Percentiles rank a stretch among this genome's conserved stretches.
Evolutionary conservation across 2,888 invertebrate species (phyloP).

Genomic region (Amphipoea lucens): DNA sequence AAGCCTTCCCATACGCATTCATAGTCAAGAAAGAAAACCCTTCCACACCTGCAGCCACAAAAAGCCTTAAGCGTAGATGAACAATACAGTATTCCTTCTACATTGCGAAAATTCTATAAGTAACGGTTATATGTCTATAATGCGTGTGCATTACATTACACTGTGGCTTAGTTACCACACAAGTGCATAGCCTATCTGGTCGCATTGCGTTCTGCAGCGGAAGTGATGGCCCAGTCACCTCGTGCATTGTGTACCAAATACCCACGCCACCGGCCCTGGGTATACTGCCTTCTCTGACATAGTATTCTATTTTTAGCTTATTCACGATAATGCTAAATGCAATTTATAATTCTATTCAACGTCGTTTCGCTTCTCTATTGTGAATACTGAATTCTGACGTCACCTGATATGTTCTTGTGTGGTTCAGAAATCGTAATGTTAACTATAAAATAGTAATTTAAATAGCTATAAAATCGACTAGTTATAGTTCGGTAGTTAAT

Average conservation of each 20-base stretch:
- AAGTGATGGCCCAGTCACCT: conserved; percentile 84
- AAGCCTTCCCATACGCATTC: conserved; percentile 8
- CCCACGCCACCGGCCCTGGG: conserved; percentile 40
- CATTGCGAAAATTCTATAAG: conserved; percentile 26
- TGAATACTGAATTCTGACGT: conserved; percentile 64
- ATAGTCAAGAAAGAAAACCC: neutral
- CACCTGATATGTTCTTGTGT: conserved; percentile 35
- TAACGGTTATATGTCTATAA: conserved; percentile 37
- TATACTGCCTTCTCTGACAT: conserved; percentile 61
- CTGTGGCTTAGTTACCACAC: conserved; percentile 33
- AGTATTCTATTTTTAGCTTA: conserved; percentile 70
- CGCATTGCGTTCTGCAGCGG: conserved; percentile 73
- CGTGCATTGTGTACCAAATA: conserved; percentile 79
- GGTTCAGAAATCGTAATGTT: conserved; percentile 53
- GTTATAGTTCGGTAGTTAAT: conserved; percentile 48
- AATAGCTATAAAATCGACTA: conserved; percentile 61
- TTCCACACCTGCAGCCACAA: conserved; percentile 2
- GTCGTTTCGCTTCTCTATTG: conserved; percentile 31
- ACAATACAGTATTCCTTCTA: conserved; percentile 27
- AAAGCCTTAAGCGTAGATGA: neutral
- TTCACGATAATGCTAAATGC: conserved; percentile 66
- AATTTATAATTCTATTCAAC: conserved; percentile 66
- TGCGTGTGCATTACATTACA: conserved; percentile 13
- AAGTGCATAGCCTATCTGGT: conserved; percentile 51
- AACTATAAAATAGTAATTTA: conserved; percentile 57